Evolutionary conservation across 2,113 vertebrate species (phyloP).

Genomic region (Pithys albifrons): DNA sequence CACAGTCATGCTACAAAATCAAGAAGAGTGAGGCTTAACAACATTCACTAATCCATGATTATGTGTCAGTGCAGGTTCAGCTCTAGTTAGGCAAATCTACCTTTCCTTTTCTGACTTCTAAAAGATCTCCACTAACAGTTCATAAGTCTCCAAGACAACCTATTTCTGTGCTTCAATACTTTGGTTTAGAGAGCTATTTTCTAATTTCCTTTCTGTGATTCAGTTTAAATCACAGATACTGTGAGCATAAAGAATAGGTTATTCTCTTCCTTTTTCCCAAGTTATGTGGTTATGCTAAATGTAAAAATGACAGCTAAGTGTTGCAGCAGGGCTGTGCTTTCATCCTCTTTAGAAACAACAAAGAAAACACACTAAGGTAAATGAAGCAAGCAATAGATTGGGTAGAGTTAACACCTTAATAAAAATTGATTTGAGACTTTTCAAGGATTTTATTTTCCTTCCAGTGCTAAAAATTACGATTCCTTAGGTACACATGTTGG

Average conservation of each 20-base stretch:
- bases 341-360: neutral
- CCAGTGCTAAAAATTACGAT: neutral
- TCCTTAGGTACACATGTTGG: neutral
- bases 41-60: neutral
- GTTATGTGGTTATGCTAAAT: neutral
- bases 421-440: neutral
- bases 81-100: neutral
- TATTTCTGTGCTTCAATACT: neutral
- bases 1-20: neutral
- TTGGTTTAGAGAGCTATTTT: neutral
- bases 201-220: neutral
- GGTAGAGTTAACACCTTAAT: neutral
- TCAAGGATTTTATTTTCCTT: neutral
- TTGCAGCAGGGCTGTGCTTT: neutral
- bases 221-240: neutral
- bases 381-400: neutral
- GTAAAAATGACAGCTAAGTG: neutral
- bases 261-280: neutral
- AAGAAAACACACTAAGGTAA: neutral
- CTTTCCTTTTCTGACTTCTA: neutral
- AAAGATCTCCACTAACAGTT: neutral
- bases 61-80: neutral
- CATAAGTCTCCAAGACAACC: neutral
- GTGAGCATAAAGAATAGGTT: neutral
- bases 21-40: neutral